Evolutionary conservation across 2,797 vertebrate species (phyloP).

Genomic region (Synaphobranchus kaupii): DNA sequence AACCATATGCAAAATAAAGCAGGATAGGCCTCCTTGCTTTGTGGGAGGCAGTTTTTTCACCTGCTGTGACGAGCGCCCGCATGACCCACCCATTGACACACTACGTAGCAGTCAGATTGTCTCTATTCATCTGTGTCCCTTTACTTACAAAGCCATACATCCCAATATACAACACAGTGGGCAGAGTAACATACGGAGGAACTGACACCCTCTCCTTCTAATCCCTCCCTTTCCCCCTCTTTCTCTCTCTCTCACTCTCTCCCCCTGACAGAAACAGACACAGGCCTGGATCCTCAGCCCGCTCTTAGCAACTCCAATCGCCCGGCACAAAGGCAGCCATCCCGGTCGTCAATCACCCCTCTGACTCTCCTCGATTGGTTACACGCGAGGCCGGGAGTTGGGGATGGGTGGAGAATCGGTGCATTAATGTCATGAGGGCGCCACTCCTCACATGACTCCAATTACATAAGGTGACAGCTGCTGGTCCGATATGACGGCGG

Average conservation of each 20-base stretch:
- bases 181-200: neutral
- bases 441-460: constrained; percentile 7
- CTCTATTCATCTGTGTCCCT: neutral
- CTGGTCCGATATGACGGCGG: neutral
- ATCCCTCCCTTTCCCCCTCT: neutral
- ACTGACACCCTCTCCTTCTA: neutral
- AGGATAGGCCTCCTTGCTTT: no score
- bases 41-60: no score
- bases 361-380: constrained; percentile 22
- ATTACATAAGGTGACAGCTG: neutral
- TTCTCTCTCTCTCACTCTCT: neutral
- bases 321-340: neutral
- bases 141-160: neutral
- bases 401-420: neutral
- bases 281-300: neutral
- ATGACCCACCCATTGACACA: neutral
- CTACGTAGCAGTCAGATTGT: neutral
- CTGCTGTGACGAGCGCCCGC: neutral
- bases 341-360: neutral
- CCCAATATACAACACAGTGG: neutral
- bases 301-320: neutral
- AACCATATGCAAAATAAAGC: no score
- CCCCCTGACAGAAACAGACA: neutral
- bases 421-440: neutral
- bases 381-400: neutral